phyloP scores from a whole-genome alignment of 2,113 vertebrate genomes.

The Isichthys henryi region DNA sequence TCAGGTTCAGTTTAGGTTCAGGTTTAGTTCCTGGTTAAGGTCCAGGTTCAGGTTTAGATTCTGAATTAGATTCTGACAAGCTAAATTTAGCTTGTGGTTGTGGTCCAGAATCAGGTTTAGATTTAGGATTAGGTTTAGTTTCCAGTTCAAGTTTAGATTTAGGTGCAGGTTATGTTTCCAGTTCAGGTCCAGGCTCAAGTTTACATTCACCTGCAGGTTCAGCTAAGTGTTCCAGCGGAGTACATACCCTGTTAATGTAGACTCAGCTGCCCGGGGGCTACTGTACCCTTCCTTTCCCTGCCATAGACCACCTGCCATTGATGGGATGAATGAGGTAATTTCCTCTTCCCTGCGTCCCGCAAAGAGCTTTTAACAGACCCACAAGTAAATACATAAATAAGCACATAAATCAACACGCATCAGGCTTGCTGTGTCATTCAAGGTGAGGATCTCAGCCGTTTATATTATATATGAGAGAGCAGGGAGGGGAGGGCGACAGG shows the following conservation, averaged over 20 bases:
- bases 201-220: not conserved
- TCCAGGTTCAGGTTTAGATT: not conserved
- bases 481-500: not conserved
- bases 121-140: not conserved
- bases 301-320: not conserved
- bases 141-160: too few species aligned
- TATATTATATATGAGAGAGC: not conserved
- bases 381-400: not conserved
- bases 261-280: not conserved
- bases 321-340: not conserved
- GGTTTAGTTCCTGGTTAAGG: not conserved
- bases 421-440: slow-evolving; percentile 9
- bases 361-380: not conserved
- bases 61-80: too few species aligned
- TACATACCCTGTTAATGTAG: not conserved
- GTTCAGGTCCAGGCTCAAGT: not conserved
- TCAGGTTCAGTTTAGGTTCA: not conserved
- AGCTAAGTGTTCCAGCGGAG: not conserved
- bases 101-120: not conserved
- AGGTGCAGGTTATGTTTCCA: not conserved
- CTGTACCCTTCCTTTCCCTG: not conserved
- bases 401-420: not conserved
- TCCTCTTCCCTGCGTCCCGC: not conserved
- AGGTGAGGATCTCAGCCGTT: not conserved
- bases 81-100: too few species aligned